These are phyloP conservation scores for Bovichtus variegatus DNA, from an alignment of 2,797 vertebrate genomes.

Conservation along the genomic window DNA sequence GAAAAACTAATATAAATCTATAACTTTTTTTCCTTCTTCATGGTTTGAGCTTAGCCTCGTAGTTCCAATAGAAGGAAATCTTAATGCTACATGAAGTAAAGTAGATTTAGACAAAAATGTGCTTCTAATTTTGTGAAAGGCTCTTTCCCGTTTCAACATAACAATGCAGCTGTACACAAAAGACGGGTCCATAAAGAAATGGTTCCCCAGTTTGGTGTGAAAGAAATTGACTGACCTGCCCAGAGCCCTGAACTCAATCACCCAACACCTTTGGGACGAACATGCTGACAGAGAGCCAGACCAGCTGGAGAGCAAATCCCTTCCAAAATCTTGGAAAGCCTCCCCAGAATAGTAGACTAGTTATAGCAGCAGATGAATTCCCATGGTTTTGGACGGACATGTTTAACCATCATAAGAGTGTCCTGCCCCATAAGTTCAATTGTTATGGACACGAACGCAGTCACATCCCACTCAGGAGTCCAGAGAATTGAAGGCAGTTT, in stretches of 20 bases:
- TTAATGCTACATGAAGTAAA: neutral
- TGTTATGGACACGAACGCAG: neutral
- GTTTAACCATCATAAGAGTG: neutral
- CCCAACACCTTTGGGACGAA: neutral
- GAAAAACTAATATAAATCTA: too few relatives aligned
- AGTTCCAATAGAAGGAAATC: neutral
- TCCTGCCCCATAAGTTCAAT: neutral
- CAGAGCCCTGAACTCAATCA: neutral
- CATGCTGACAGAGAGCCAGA: neutral
- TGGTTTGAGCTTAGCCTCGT: neutral
- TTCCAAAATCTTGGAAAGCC: neutral
- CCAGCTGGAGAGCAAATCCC: neutral
- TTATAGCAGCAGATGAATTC: neutral
- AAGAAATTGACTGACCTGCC: neutral
- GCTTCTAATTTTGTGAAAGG: neutral
- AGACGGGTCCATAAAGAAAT: neutral
- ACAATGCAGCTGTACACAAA: neutral
- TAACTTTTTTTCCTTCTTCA: too few relatives aligned
- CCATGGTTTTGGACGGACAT: neutral
- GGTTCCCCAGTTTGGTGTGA: neutral
- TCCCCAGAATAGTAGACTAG: neutral
- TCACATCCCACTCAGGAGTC: neutral
- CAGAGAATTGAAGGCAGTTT: neutral
- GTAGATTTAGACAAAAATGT: neutral
- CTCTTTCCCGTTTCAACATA: neutral